Percentiles rank a stretch among this genome's conserved stretches.
These are phyloP conservation scores for Drosophila ananassae DNA, from an alignment of 1,140 invertebrate species.

Conservation along the genomic window DNA sequence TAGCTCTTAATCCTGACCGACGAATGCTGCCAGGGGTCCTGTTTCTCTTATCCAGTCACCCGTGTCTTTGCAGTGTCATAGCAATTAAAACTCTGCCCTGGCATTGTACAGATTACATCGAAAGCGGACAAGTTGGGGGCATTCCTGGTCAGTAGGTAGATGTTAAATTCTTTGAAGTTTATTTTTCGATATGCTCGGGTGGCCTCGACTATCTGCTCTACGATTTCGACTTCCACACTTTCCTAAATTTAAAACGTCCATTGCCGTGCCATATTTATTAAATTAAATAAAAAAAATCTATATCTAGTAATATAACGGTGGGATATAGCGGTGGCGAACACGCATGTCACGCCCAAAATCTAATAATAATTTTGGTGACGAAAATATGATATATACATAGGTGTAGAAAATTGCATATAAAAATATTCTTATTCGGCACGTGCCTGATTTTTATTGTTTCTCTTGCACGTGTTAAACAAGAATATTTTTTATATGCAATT, in stretches of 20 bases:
- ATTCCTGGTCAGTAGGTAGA: slow-evolving; percentile 59
- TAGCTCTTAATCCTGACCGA: slow-evolving; percentile 5
- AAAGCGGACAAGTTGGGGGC: slow-evolving; percentile 21
- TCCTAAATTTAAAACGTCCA: background rate
- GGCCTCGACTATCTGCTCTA: background rate
- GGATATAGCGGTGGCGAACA: too few relatives aligned
- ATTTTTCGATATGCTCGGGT: slow-evolving; percentile 53
- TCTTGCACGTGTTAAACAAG: too few relatives aligned
- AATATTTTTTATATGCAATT: too few relatives aligned
- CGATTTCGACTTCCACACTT: background rate
- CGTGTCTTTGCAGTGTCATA: slow-evolving; percentile 71
- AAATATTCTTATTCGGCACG: too few relatives aligned
- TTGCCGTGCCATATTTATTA: background rate
- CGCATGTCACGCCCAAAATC: too few relatives aligned
- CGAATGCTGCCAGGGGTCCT: background rate
- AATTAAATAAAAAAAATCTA: too few relatives aligned
- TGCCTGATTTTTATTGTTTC: too few relatives aligned
- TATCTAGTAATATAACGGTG: too few relatives aligned
- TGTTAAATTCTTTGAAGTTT: slow-evolving; percentile 78
- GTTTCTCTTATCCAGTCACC: slow-evolving; percentile 52
- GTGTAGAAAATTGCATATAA: too few relatives aligned
- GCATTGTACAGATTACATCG: slow-evolving; percentile 75
- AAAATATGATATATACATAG: too few relatives aligned
- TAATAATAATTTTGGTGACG: too few relatives aligned
- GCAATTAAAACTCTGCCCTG: slow-evolving; percentile 78